Conservation (phyloP, 2,797 vertebrate genomes). For the Esox lucius region DNA sequence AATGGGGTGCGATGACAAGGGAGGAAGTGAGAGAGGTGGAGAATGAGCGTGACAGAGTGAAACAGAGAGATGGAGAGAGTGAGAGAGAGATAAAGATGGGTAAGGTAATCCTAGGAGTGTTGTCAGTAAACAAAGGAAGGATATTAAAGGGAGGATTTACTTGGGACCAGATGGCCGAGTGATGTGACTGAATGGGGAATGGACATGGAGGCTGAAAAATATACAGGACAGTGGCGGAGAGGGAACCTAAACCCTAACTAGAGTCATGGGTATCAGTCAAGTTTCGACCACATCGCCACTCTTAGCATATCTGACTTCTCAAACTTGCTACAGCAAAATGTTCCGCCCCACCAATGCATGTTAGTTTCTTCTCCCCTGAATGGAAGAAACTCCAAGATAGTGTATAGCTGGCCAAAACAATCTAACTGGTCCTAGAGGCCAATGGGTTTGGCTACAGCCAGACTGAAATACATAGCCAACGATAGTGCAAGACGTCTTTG, state of each 20-base stretch:
- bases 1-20: background rate
- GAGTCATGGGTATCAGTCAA: background rate
- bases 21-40: background rate
- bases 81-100: conserved; percentile 12
- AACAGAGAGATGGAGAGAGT: conserved; percentile 5
- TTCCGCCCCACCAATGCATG: too few species aligned
- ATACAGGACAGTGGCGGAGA: conserved; percentile 10
- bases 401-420: too few species aligned
- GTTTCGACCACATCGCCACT: background rate
- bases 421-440: too few species aligned
- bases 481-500: too few species aligned
- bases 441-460: too few species aligned
- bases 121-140: conserved; percentile 61
- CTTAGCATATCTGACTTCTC: background rate
- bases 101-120: conserved; percentile 43
- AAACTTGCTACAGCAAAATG: too few species aligned
- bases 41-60: background rate
- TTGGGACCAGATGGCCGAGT: conserved; percentile 64
- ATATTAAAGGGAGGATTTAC: conserved; percentile 59
- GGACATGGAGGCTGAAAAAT: conserved; percentile 9
- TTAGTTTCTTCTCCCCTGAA: too few species aligned
- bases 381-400: too few species aligned
- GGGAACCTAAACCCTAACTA: conserved; percentile 1
- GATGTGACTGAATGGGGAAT: conserved; percentile 39
- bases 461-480: too few species aligned